Evolutionary conservation across 2,113 vertebrate species (phyloP).

Genomic region (Prunella himalayana): DNA sequence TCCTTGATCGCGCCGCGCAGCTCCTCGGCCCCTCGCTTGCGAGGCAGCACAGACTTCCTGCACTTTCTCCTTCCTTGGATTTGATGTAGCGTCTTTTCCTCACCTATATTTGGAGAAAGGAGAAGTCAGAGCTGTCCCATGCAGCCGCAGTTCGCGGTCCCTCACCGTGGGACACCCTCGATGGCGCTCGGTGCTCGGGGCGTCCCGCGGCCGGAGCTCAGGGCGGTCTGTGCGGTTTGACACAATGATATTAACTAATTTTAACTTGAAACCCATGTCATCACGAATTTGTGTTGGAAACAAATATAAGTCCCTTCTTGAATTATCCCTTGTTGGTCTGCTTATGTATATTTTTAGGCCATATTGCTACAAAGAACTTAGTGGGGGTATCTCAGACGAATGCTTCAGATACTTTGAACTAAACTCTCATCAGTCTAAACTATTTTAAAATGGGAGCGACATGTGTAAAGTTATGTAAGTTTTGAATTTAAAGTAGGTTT

Average conservation of each 20-base stretch:
- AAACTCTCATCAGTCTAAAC: background rate
- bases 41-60: rapidly evolving
- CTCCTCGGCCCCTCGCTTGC: background rate
- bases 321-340: rapidly evolving
- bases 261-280: rapidly evolving
- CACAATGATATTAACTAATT: rapidly evolving
- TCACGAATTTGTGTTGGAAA: background rate
- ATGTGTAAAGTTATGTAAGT: rapidly evolving
- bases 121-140: rapidly evolving
- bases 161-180: rapidly evolving
- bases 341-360: rapidly evolving
- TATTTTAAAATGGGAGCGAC: background rate
- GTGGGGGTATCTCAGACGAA: rapidly evolving
- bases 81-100: rapidly evolving
- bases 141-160: background rate
- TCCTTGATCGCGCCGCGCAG: background rate
- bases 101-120: rapidly evolving
- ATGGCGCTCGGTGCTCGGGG: background rate
- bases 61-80: rapidly evolving
- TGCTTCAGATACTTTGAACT: background rate
- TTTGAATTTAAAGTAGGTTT: background rate
- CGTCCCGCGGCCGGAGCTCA: rapidly evolving
- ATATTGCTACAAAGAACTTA: rapidly evolving
- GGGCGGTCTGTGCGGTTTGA: rapidly evolving
- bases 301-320: rapidly evolving